Percentiles rank a stretch among this genome's conserved stretches.
phyloP scores from a whole-genome alignment of 2,797 vertebrate genomes.

The Botia almorhae region DNA sequence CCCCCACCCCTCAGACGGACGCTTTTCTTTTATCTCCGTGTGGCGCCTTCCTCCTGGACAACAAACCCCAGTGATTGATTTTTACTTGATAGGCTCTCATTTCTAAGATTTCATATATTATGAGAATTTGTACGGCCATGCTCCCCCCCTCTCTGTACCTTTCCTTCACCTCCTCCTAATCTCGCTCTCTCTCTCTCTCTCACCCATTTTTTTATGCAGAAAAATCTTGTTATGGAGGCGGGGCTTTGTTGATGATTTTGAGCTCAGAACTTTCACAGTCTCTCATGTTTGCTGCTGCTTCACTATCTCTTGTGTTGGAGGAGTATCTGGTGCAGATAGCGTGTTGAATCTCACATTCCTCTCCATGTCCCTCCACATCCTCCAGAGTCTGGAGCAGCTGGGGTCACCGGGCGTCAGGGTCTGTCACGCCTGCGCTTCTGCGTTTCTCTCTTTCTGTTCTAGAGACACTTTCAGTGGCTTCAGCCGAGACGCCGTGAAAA shows the following conservation, averaged over 20 bases:
- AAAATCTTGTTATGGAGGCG: constrained; percentile 80
- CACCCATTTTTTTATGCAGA: constrained; percentile 73
- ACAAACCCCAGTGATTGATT: constrained; percentile 97
- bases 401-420: constrained; percentile 71
- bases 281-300: constrained; percentile 52
- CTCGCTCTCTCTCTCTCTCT: constrained; percentile 64
- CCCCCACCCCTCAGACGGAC: constrained; percentile 83
- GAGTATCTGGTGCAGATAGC: constrained; percentile 59
- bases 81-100: constrained; percentile 88
- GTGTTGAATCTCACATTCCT: constrained; percentile 65
- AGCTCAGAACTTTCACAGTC: constrained; percentile 69
- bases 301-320: constrained; percentile 53
- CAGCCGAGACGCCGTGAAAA: constrained; percentile 62
- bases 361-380: constrained; percentile 64
- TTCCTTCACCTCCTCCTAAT: constrained; percentile 59
- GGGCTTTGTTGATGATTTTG: constrained; percentile 79
- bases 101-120: constrained; percentile 97
- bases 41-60: constrained; percentile 97
- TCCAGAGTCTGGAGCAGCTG: constrained; percentile 39
- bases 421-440: constrained; percentile 42
- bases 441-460: constrained; percentile 58
- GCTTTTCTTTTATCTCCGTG: constrained; percentile 88
- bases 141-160: constrained; percentile 57
- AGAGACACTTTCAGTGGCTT: constrained; percentile 60
- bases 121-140: constrained; percentile 86